A percentile compares a stretch with the other conserved stretches of the same genome.
These are phyloP conservation scores for Danaus melanippus DNA, from an alignment of 1,140 invertebrate species.

Conservation along the genomic window DNA sequence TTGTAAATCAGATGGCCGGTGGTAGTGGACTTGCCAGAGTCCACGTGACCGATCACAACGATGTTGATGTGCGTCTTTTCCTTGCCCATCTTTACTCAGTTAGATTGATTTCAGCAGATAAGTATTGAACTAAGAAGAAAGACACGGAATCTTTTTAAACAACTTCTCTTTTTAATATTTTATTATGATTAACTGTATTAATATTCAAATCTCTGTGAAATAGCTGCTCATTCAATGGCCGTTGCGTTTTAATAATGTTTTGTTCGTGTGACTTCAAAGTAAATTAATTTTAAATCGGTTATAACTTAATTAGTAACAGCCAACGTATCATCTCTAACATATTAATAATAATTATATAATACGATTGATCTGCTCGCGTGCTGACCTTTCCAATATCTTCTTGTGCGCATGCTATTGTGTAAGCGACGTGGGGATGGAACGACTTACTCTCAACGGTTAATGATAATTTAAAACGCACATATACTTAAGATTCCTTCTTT, in stretches of 20 bases:
- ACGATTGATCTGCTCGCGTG: conserved; percentile 7
- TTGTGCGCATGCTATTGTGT: conserved; percentile 15
- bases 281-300: no score
- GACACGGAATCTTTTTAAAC: no score
- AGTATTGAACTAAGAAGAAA: conserved; percentile 2
- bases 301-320: no score
- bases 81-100: conserved; percentile 82
- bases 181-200: no score
- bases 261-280: no score
- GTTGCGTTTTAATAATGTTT: no score
- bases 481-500: not conserved
- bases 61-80: conserved; percentile 99
- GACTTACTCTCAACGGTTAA: not conserved
- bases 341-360: conserved; percentile 5
- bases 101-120: conserved; percentile 1
- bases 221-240: no score
- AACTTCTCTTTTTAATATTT: no score
- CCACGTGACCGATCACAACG: conserved; percentile 99
- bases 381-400: conserved; percentile 13
- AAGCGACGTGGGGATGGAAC: not conserved
- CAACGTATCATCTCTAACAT: no score
- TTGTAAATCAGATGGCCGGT: conserved; percentile 99
- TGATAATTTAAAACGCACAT: not conserved
- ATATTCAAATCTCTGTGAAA: no score
- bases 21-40: conserved; percentile 98